Evolutionary conservation across 2,113 vertebrate genomes (phyloP).

Genomic region (Tetrax tetrax): DNA sequence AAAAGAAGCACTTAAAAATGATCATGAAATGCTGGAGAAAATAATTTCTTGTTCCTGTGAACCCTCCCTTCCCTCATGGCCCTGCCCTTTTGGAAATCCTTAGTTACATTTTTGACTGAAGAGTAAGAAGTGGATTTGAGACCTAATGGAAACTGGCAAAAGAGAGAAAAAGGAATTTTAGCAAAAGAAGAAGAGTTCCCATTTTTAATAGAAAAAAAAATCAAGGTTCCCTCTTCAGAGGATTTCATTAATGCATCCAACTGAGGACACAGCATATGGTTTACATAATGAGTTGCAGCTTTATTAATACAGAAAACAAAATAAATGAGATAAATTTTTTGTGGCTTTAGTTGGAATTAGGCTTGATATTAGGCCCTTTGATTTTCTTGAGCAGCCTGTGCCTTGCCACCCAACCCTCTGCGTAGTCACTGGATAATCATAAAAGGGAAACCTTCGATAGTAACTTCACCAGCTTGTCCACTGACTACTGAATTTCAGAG

Average conservation of each 20-base stretch:
- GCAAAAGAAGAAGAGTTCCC: not conserved
- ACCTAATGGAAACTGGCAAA: conserved; percentile 8
- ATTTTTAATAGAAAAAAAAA: not conserved
- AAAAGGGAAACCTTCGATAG: not conserved
- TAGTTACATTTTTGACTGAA: conserved; percentile 16
- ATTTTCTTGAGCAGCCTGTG: not conserved
- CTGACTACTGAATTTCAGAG: not conserved
- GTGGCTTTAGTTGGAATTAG: not conserved
- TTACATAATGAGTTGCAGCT: conserved; percentile 9
- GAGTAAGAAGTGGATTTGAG: conserved; percentile 30
- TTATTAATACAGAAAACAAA: conserved; percentile 34
- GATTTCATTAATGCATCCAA: not conserved
- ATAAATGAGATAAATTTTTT: not conserved
- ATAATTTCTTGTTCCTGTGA: conserved; percentile 40
- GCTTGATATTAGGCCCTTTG: not conserved
- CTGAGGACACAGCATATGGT: not conserved
- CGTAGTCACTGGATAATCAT: not conserved
- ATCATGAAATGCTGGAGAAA: conserved; percentile 22
- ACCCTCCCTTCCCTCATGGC: not conserved
- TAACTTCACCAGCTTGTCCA: not conserved
- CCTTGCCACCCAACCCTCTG: not conserved
- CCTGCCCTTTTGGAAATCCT: conserved; percentile 7
- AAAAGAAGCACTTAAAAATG: conserved; percentile 54
- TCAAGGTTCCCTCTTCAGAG: not conserved
- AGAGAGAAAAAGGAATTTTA: not conserved